Base-by-base conservation (phyloP, 2,797 vertebrate genomes). In the Bovichtus diacanthus region DNA sequence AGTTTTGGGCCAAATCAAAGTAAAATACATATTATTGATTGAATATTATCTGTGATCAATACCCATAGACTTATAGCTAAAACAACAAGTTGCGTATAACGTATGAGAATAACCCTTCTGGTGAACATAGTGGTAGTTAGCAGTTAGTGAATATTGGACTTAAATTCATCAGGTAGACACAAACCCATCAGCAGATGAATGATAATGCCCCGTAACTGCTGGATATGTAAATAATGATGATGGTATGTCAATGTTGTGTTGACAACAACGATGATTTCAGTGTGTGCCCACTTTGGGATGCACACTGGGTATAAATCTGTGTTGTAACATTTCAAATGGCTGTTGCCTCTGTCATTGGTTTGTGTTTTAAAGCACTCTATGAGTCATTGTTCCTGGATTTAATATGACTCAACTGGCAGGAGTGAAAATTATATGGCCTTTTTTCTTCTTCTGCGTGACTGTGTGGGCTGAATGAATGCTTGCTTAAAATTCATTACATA, bases 401-500 rank as follows among this genome's bases (percentile, higher is more conserved):
- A 63, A 73, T 78, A 56, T 31, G 16, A 62, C 47, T 70, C 63
- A 51, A 81, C 47, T 73, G 64, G 38, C 63, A 55, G 34, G 25
- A 70, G 18, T 39, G 6, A 29, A 53, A 68, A 63, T 53, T 7
- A 50, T 50, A 31, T 60, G 50, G 8, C 29, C 29, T 31, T 58
- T 69, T 44, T 54, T 50, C 16, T 39, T 46, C 12, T 7, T 36
- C 36, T 61, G 46, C 11, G 19, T 34, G 15, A 7, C 34, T 72
- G 39, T 21, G 69, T 74, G 23, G 36, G 31, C 68, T 5, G 15
- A 53, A 39, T 11, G 39, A 11, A 34, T 54, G 65, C 36, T 70
- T 75, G 67, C 84, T 86, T 85, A 70, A 81, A 74, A 90, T 89
- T 83, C 83, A 72, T 62, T 58, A 41, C 67, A 79, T 81, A 78